Conservation (phyloP, 2,113 vertebrate genomes). For the Podarcis muralis region DNA sequence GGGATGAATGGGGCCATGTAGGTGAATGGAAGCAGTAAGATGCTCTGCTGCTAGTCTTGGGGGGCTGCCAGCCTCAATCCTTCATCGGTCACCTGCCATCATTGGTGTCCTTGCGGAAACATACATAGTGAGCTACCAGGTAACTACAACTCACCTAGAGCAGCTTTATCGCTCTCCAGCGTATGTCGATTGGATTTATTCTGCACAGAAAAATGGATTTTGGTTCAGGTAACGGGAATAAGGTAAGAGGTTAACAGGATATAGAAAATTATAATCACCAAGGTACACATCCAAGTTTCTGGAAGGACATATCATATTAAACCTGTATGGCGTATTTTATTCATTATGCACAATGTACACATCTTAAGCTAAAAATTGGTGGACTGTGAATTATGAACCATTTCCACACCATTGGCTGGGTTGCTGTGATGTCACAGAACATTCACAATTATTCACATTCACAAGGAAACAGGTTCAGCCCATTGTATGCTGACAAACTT, state of each 20-base stretch:
- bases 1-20: background rate
- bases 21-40: no score
- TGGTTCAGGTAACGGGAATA: background rate
- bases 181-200: constrained; percentile 58
- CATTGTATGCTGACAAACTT: background rate
- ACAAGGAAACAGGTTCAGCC: background rate
- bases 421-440: background rate
- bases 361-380: background rate
- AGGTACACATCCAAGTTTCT: background rate
- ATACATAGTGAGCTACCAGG: background rate
- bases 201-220: constrained; percentile 20
- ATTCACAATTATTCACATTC: background rate
- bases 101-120: background rate
- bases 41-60: background rate
- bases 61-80: background rate
- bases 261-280: background rate
- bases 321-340: background rate
- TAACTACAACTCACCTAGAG: constrained; percentile 58
- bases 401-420: background rate
- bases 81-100: background rate
- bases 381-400: background rate
- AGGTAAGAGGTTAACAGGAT: background rate
- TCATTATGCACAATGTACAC: background rate
- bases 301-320: background rate
- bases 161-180: constrained; percentile 58